phyloP scores from a whole-genome alignment of 2,113 vertebrate genomes.

The Balaeniceps rex region DNA sequence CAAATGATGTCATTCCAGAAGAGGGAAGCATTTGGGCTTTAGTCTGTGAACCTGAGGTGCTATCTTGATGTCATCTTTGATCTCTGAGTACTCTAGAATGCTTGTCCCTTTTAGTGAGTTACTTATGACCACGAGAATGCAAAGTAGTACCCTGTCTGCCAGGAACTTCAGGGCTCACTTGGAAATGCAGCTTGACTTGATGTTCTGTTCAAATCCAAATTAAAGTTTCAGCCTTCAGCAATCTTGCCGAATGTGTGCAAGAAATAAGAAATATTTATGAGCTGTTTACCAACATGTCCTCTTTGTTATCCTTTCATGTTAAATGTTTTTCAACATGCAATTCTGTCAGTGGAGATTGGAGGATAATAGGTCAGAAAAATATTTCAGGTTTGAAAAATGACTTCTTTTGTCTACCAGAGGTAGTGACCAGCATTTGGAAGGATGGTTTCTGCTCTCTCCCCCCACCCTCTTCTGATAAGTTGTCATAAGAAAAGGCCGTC shows the following conservation, averaged over 20 bases:
- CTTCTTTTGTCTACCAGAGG: neutral
- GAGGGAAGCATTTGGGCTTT: neutral
- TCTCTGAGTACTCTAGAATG: neutral
- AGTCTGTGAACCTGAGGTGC: neutral
- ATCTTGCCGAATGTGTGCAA: neutral
- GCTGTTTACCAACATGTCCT: neutral
- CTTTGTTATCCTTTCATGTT: neutral
- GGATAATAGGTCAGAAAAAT: neutral
- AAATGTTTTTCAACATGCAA: neutral
- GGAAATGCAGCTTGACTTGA: neutral
- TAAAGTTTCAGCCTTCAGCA: neutral
- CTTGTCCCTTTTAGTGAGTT: neutral
- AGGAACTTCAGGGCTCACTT: neutral
- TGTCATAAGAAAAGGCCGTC: neutral
- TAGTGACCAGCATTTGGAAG: neutral
- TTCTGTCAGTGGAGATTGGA: neutral
- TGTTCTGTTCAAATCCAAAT: neutral
- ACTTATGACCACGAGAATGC: neutral
- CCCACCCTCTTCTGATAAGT: neutral
- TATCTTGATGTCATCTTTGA: neutral
- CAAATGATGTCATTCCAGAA: neutral
- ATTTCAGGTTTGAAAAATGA: neutral
- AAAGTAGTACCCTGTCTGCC: neutral
- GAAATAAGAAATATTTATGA: neutral
- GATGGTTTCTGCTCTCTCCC: neutral